Conservation (phyloP, 2,113 vertebrate genomes). For the Micromys minutus region DNA sequence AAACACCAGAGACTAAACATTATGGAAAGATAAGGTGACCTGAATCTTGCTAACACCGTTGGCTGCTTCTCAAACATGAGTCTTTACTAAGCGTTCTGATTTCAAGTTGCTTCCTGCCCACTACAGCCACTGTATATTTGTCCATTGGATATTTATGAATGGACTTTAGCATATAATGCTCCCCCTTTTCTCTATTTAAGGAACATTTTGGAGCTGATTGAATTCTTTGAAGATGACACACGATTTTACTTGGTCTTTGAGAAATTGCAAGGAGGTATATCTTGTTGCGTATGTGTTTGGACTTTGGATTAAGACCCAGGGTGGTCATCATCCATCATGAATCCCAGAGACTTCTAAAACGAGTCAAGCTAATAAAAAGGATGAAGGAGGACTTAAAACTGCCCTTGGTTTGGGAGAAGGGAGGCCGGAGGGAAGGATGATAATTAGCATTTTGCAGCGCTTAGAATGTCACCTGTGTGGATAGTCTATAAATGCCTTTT, state of each 20-base stretch:
- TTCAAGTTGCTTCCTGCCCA: conserved; percentile 64
- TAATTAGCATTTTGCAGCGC: conserved; percentile 79
- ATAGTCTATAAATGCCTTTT: conserved; percentile 73
- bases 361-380: conserved; percentile 80
- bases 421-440: conserved; percentile 75
- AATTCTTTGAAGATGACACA: conserved; percentile 96
- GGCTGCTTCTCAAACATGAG: conserved; percentile 72
- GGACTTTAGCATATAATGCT: conserved; percentile 53
- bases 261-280: conserved; percentile 96
- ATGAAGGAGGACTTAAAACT: conserved; percentile 82
- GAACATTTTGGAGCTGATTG: conserved; percentile 97
- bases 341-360: conserved; percentile 78
- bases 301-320: conserved; percentile 77
- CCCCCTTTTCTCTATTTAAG: conserved; percentile 81
- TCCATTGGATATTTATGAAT: conserved; percentile 67
- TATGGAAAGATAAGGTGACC: conserved; percentile 84
- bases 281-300: conserved; percentile 73
- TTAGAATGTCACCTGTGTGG: conserved; percentile 75
- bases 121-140: conserved; percentile 34
- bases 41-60: conserved; percentile 76
- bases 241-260: conserved; percentile 99
- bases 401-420: conserved; percentile 81
- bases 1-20: conserved; percentile 82
- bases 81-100: conserved; percentile 73
- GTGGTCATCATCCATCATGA: conserved; percentile 75